Percentiles rank a stretch among this genome's conserved stretches.
Evolutionary conservation across 2,113 vertebrate genomes (phyloP).

Genomic region (Rhinogobius similis): DNA sequence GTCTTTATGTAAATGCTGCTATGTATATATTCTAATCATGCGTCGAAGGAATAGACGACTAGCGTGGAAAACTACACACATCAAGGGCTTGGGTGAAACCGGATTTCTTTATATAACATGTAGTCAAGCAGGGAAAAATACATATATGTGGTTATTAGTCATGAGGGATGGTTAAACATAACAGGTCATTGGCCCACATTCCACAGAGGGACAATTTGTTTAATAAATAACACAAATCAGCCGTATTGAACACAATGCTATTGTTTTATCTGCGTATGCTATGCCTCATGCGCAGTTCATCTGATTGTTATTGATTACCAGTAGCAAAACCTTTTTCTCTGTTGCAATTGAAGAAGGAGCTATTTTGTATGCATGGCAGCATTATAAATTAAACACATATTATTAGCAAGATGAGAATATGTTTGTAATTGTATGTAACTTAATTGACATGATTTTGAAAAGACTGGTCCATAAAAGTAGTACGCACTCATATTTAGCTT

Average conservation of each 20-base stretch:
- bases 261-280: not conserved
- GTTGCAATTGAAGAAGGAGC: too few species aligned
- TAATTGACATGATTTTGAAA: too few species aligned
- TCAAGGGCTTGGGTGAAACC: constrained; percentile 29
- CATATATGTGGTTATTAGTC: constrained; percentile 15
- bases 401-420: too few species aligned
- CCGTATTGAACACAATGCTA: not conserved
- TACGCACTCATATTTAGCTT: too few species aligned
- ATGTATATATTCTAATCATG: constrained; percentile 46
- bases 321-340: not conserved
- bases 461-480: not conserved
- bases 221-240: not conserved
- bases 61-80: constrained; percentile 37
- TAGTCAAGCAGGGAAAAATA: constrained; percentile 16
- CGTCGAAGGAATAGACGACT: constrained; percentile 36
- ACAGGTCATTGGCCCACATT: constrained; percentile 1
- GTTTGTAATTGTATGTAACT: too few species aligned
- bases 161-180: constrained; percentile 18
- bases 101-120: constrained; percentile 16
- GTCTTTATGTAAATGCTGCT: constrained; percentile 50
- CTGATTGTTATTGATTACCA: not conserved
- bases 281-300: not conserved
- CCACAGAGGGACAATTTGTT: not conserved
- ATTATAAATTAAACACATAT: not conserved
- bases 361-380: not conserved